Evolutionary conservation across 2,888 invertebrate genomes (phyloP), one percentile per base, ranked within the genome.

Genomic region (Boloria selene): DNA sequence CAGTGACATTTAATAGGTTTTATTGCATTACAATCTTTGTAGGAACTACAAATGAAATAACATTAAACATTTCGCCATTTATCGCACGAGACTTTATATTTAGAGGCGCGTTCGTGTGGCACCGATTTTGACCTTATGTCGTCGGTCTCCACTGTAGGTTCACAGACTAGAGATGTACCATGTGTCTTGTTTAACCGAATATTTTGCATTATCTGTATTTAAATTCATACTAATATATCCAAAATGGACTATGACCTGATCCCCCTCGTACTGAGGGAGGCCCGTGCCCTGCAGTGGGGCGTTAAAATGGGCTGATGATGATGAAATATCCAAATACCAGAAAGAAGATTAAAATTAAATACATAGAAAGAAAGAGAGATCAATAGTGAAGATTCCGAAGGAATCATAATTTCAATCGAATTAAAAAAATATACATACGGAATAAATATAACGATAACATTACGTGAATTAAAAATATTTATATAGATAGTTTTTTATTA

Each of bases 61-160:
- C 87, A 86, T 88, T 87, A 87, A 86, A 85, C 88, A 85, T 88
- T 87, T 62, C 67, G 66, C 66, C 72, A 69, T 72, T 72, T 86
- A 88, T 85, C 78, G 83, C 85, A 85, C 88, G 87, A 86, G 83
- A 84, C 87, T 87, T 88, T 88, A 89, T 87, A 87, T 88, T 63
- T 87, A 81, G 84, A 87, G 84, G 80, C 78, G 76, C 78, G 82
- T 79, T 81, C 84, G 85, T 84, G 85, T 82, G 83, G 86, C 80
- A 78, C 86, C 82, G 84, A 83, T 85, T 86, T 84, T 89, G 90
- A 90, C 89, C 91, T 87, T 88, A 86, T 86, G 87, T 87, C 85
- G 86, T 86, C 87, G 87, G 88, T 88, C 81, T 83, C 81, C 83
- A 83, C 86, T 80, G 84, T 84, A 84, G 82, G 83, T 81, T 86